Evolutionary conservation across 2,797 vertebrate genomes (phyloP).

Genomic region (Hypotaenidia okinawae): DNA sequence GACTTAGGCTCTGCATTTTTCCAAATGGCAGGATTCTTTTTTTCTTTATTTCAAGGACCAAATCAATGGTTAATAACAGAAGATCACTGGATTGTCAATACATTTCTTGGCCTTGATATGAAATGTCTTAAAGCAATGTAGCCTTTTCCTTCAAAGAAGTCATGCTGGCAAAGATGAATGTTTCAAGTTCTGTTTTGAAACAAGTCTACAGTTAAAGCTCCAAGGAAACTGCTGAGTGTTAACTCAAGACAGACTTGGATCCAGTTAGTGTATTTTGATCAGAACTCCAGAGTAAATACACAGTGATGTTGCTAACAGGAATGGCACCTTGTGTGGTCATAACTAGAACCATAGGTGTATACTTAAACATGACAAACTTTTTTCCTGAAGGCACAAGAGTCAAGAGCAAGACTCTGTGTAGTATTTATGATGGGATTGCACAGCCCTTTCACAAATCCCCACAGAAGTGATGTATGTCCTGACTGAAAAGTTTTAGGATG

Average conservation of each 20-base stretch:
- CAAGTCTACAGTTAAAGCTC: not conserved
- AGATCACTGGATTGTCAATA: not conserved
- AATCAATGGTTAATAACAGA: not conserved
- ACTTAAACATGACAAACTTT: not conserved
- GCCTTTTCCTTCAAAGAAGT: not conserved
- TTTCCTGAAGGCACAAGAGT: not conserved
- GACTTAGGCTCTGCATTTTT: not conserved
- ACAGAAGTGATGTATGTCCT: not conserved
- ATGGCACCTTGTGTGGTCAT: not conserved
- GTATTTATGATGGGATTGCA: not conserved
- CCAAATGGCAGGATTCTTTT: not conserved
- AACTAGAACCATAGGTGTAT: not conserved
- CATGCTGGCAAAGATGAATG: not conserved
- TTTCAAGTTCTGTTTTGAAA: not conserved
- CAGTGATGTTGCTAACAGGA: not conserved
- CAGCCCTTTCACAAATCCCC: not conserved
- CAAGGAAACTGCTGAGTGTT: not conserved
- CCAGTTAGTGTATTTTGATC: not conserved
- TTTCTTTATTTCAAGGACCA: not conserved
- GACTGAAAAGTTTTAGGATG: not conserved
- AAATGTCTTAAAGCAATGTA: not conserved
- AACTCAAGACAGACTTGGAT: not conserved
- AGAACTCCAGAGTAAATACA: not conserved
- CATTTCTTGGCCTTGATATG: not conserved
- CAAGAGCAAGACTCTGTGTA: not conserved